These are phyloP conservation scores for Python bivittatus DNA, from an alignment of 2,113 vertebrate species.

Conservation along the genomic window DNA sequence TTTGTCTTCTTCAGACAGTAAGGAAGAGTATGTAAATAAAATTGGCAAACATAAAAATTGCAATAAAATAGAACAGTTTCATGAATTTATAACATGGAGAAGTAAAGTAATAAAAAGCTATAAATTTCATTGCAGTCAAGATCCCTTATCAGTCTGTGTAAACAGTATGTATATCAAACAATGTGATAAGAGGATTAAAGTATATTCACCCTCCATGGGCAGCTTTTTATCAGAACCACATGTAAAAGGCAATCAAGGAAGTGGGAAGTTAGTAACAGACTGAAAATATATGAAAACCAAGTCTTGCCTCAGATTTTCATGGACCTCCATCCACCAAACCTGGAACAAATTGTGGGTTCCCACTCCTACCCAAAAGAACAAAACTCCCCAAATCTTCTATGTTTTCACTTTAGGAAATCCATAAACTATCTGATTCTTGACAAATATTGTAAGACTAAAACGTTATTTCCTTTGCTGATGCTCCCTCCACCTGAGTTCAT, in stretches of 20 bases:
- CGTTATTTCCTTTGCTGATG: neutral
- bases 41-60: slow-evolving; percentile 51
- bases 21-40: slow-evolving; percentile 60
- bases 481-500: neutral
- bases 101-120: slow-evolving; percentile 54
- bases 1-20: slow-evolving; percentile 18
- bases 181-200: neutral
- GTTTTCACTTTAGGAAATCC: neutral
- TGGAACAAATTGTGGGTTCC: neutral
- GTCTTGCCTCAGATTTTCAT: neutral
- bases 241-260: neutral
- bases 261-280: neutral
- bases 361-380: neutral
- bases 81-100: slow-evolving; percentile 51
- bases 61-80: slow-evolving; percentile 47
- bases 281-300: neutral
- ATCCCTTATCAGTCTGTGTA: slow-evolving; percentile 41
- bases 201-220: neutral
- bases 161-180: neutral
- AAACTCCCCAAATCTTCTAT: too few relatives aligned
- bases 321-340: neutral
- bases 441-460: neutral
- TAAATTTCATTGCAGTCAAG: slow-evolving; percentile 48
- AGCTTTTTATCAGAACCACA: neutral
- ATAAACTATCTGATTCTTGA: neutral